These are phyloP conservation scores for Carcinoscorpius rotundicauda DNA, from an alignment of 1,140 invertebrate species.

Conservation along the genomic window DNA sequence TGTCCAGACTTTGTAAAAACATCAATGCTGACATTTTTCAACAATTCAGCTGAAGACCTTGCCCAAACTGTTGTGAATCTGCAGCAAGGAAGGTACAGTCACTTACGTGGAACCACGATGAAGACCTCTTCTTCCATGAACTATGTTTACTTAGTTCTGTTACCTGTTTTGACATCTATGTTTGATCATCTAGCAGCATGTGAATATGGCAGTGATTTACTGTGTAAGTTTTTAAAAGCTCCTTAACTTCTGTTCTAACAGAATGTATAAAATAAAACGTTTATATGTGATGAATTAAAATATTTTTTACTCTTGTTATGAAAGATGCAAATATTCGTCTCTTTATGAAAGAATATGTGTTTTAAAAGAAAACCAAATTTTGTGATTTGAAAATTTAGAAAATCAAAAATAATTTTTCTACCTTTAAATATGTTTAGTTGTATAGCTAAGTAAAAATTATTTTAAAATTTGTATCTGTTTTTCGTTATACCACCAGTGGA, in stretches of 20 bases:
- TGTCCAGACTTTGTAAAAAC: slow-evolving; percentile 98
- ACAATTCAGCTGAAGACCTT: slow-evolving; percentile 95
- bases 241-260: background rate
- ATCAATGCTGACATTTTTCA: slow-evolving; percentile 97
- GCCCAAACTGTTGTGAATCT: slow-evolving; percentile 89
- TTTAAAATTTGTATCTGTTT: too few species aligned
- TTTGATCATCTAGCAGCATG: slow-evolving; percentile 95
- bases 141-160: slow-evolving; percentile 86
- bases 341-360: too few species aligned
- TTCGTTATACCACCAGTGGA: slow-evolving; percentile 49
- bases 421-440: too few species aligned
- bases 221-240: slow-evolving; percentile 50
- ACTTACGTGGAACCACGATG: slow-evolving; percentile 88
- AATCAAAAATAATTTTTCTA: too few species aligned
- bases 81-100: slow-evolving; percentile 86
- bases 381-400: too few species aligned
- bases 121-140: slow-evolving; percentile 88
- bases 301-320: too few species aligned
- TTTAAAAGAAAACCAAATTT: too few species aligned
- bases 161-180: slow-evolving; percentile 89
- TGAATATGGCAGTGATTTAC: slow-evolving; percentile 92
- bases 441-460: too few species aligned
- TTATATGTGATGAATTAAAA: slow-evolving; percentile 7
- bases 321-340: too few species aligned
- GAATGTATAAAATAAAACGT: too few species aligned